Evolutionary conservation across 37 sponge, comb jelly and placozoan genomes (phyloP).

Genomic region (Ianthella basta): DNA sequence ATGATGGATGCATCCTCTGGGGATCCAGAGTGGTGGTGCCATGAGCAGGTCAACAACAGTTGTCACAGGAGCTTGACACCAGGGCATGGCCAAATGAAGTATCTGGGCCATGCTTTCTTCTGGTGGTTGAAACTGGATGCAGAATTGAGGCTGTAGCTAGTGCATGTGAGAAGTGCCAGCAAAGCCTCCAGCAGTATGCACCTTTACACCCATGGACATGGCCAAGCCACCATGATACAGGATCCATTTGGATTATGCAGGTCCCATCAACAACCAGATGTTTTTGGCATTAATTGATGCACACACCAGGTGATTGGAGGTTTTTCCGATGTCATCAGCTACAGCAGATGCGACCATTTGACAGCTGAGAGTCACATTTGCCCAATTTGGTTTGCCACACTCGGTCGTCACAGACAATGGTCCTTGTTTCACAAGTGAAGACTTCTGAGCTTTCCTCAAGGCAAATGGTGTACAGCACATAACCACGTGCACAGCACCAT

Average conservation of each 20-base stretch:
- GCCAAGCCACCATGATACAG: neutral
- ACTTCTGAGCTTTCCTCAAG: neutral
- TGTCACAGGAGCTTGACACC: no score
- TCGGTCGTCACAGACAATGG: slow-evolving; percentile 2
- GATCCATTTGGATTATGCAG: neutral
- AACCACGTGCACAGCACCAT: neutral
- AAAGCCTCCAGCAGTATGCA: neutral
- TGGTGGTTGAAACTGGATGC: no score
- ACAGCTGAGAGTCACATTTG: neutral
- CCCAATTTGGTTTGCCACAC: neutral
- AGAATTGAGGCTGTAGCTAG: no score
- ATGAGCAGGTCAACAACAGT: no score
- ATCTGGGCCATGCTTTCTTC: no score
- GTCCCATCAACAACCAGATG: neutral
- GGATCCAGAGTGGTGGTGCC: no score
- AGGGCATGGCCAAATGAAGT: no score
- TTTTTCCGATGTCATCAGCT: neutral
- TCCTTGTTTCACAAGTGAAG: neutral
- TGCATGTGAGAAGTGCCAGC: neutral
- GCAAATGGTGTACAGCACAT: neutral
- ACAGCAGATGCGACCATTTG: neutral
- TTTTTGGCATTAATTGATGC: neutral
- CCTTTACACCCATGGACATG: neutral
- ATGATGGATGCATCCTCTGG: no score
- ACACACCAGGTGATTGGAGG: neutral